Evolutionary conservation across 2,113 vertebrate species (phyloP).

Genomic region (Motacilla alba): DNA sequence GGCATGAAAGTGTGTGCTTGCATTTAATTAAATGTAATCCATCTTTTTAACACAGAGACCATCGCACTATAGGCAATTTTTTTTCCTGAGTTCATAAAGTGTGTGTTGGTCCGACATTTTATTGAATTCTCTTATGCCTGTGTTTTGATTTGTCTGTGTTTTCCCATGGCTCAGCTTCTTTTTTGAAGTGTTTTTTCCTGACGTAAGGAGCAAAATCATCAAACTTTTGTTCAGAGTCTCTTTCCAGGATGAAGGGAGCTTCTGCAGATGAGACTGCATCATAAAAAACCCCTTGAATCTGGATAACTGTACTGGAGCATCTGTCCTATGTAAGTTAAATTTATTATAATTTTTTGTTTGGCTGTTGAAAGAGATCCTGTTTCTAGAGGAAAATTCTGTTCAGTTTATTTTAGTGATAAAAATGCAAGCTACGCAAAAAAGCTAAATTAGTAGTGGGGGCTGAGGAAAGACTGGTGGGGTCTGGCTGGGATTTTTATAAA

Average conservation of each 20-base stretch:
- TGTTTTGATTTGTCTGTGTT: neutral
- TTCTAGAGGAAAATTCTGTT: constrained; percentile 44
- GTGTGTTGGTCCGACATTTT: neutral
- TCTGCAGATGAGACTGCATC: neutral
- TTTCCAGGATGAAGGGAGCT: neutral
- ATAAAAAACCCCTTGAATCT: neutral
- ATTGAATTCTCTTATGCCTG: neutral
- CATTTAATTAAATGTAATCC: neutral
- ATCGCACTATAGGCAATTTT: neutral
- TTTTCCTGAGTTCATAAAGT: neutral
- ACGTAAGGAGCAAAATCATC: neutral
- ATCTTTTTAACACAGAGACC: neutral
- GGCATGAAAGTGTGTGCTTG: neutral
- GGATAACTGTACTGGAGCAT: neutral
- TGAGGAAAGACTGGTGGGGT: neutral
- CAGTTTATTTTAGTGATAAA: constrained; percentile 8
- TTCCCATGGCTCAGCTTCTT: neutral
- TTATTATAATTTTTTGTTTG: neutral
- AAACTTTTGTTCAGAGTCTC: neutral
- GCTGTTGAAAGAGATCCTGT: constrained; percentile 10
- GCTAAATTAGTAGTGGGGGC: neutral
- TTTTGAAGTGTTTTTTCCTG: neutral
- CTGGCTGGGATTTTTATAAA: neutral
- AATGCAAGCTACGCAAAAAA: neutral
- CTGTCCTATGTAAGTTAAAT: neutral